These are phyloP conservation scores for Mormyrus iriodes DNA, from an alignment of 2,113 vertebrate species.

Conservation along the genomic window DNA sequence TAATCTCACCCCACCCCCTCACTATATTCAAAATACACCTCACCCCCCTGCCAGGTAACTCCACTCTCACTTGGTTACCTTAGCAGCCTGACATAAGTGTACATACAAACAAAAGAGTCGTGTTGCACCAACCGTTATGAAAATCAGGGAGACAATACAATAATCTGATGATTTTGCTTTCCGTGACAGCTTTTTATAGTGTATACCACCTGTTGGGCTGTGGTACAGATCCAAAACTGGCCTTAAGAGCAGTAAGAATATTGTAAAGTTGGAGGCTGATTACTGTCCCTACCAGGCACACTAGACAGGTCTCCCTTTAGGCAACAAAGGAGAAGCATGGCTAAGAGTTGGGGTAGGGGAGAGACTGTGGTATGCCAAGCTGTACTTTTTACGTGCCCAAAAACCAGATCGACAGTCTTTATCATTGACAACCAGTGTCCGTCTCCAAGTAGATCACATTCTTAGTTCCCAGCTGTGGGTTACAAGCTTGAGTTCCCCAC, in stretches of 20 bases:
- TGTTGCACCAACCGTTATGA: constrained; percentile 8
- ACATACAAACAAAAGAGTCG: not conserved
- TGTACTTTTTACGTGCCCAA: not conserved
- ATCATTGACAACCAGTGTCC: not conserved
- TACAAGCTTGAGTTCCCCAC: not conserved
- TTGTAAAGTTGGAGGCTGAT: not conserved
- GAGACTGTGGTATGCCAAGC: not conserved
- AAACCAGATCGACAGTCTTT: not conserved
- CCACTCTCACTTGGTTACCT: constrained; percentile 12
- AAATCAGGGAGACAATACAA: not conserved
- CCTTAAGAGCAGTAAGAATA: not conserved
- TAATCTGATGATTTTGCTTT: not conserved
- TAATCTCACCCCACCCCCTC: not conserved
- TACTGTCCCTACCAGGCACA: not conserved
- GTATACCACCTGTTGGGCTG: not conserved
- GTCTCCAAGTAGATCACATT: not conserved
- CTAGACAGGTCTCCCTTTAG: not conserved
- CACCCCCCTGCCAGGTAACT: not conserved
- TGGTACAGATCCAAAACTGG: not conserved
- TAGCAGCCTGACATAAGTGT: not conserved
- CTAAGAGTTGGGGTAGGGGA: not conserved
- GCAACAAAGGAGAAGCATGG: not conserved
- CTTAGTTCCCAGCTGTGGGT: not conserved
- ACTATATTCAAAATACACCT: not conserved
- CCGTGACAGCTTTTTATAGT: not conserved